A percentile compares a stretch with the other conserved stretches of the same genome.
Conservation (phyloP, 2,888 invertebrate species). For the Tachina fera region DNA sequence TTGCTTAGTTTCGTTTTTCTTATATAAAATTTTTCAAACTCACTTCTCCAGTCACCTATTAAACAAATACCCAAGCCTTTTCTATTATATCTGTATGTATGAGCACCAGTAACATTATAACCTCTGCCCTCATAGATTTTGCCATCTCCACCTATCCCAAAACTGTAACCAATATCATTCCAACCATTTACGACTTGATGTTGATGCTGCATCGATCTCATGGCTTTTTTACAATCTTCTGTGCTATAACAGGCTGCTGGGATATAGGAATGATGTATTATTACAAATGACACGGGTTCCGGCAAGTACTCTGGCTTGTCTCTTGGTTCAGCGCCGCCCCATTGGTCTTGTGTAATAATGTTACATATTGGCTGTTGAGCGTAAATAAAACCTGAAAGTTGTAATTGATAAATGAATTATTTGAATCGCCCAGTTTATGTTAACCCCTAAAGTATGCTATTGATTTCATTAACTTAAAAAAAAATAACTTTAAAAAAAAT, state of each 20-base stretch:
- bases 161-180: slow-evolving; percentile 89
- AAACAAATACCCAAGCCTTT: slow-evolving; percentile 88
- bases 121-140: slow-evolving; percentile 88
- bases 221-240: slow-evolving; percentile 84
- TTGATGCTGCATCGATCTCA: slow-evolving; percentile 87
- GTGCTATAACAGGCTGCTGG: slow-evolving; percentile 86
- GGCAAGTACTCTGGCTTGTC: slow-evolving; percentile 83
- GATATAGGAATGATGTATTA: slow-evolving; percentile 88
- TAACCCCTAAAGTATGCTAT: no score
- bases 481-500: no score
- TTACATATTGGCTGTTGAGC: slow-evolving; percentile 75
- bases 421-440: no score
- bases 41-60: slow-evolving; percentile 89
- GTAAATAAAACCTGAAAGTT: slow-evolving; percentile 79
- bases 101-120: slow-evolving; percentile 88
- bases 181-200: slow-evolving; percentile 86
- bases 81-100: slow-evolving; percentile 87
- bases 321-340: slow-evolving; percentile 86
- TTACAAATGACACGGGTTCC: slow-evolving; percentile 87
- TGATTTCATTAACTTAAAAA: no score
- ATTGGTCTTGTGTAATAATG: slow-evolving; percentile 84
- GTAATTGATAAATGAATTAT: no score
- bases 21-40: slow-evolving; percentile 77
- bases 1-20: slow-evolving; percentile 39
- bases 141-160: slow-evolving; percentile 89